Percentiles rank a stretch among this genome's conserved stretches.
Conservation (phyloP, 2,797 vertebrate species). For the Trachops cirrhosus region DNA sequence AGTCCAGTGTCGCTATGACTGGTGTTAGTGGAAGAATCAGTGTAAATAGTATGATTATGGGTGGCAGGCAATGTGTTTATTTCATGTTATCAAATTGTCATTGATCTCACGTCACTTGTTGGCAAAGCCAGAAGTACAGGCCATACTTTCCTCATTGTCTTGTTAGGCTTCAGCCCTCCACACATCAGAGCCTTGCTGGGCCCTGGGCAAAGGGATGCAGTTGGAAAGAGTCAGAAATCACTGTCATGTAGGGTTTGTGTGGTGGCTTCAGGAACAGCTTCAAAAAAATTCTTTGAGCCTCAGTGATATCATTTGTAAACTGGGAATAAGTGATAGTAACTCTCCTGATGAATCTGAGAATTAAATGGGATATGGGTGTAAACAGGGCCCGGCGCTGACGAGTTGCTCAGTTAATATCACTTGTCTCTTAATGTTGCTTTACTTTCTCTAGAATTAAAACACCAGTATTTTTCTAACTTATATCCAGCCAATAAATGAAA, state of each 20-base stretch:
- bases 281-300: not conserved
- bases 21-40: not conserved
- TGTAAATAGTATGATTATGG: not conserved
- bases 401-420: not conserved
- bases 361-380: not conserved
- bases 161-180: not conserved
- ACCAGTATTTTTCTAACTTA: not conserved
- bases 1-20: not conserved
- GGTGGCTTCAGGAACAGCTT: not conserved
- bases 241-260: not conserved
- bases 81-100: not conserved
- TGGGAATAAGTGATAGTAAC: not conserved
- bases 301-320: not conserved
- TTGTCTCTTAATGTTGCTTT: not conserved
- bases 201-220: accelerated
- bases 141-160: not conserved
- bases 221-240: not conserved
- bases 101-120: not conserved
- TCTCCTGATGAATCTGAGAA: not conserved
- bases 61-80: not conserved
- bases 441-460: not conserved
- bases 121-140: not conserved
- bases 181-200: not conserved
- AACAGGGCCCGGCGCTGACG: not conserved
- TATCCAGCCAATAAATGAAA: not conserved